These are phyloP conservation scores for Noctua janthina DNA, from an alignment of 2,888 invertebrate genomes.

Conservation along the genomic window DNA sequence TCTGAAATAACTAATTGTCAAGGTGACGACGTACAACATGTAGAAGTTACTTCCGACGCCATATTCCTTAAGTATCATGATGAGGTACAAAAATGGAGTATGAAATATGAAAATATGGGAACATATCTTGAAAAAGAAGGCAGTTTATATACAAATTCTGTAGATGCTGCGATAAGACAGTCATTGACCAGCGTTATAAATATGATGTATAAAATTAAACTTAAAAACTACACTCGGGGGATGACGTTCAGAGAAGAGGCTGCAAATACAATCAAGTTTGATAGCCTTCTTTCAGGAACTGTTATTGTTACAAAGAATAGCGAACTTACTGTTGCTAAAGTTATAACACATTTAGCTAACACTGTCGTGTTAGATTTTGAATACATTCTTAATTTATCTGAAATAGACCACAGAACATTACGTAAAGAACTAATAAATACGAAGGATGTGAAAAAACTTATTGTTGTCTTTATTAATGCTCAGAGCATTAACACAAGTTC, in stretches of 20 bases:
- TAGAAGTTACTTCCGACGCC: conserved; percentile 20
- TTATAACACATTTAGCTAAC: not conserved
- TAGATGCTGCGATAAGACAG: conserved; percentile 10
- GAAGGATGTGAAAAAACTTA: not conserved
- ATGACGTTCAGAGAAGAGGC: conserved; percentile 5
- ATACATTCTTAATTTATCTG: conserved; percentile 8
- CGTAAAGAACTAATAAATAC: conserved; percentile 1
- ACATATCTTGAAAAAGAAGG: conserved; percentile 31
- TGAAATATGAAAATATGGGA: conserved; percentile 6
- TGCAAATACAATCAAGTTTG: not conserved
- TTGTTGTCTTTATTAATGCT: not conserved
- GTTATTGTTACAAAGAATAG: not conserved
- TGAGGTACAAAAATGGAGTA: conserved; percentile 52
- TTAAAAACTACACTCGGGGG: conserved; percentile 4
- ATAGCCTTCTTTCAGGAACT: not conserved
- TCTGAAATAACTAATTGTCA: conserved; percentile 17
- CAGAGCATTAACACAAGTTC: not conserved
- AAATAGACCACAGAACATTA: conserved; percentile 1
- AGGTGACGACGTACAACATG: not conserved
- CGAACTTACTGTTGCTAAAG: conserved; percentile 6
- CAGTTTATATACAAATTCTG: conserved; percentile 28
- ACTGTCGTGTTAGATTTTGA: conserved; percentile 10
- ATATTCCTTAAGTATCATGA: conserved; percentile 44
- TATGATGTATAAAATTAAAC: conserved; percentile 25
- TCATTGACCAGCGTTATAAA: conserved; percentile 13